Base-by-base conservation (phyloP, 2,113 vertebrate genomes). In the Lepidothrix coronata region DNA sequence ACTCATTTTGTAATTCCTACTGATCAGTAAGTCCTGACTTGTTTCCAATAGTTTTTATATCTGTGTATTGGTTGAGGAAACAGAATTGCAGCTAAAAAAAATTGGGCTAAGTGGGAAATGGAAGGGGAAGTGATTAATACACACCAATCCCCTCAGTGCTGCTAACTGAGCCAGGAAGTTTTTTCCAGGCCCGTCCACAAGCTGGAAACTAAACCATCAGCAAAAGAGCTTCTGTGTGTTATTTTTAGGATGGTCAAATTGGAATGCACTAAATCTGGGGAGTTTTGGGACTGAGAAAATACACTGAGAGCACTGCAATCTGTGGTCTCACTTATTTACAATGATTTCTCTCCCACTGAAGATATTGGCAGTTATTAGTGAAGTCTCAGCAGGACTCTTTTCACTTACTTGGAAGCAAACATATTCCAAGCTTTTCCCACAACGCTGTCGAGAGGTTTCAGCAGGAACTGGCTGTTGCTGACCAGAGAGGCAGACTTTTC, bases 391-490 rank as follows among this genome's bases (percentile, higher is more conserved):
- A 10, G 8, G 9, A 51, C 74, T 71, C 33, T 58, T 74, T 95
- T 66, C 82, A 98, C 99, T 98, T 98, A 99, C 99, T 98, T 99
- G 70, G 99, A 99, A 39, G 99, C 99, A 97, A 99, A 99, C 99
- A 99, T 99, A 85, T 99, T 99, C 99, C 99, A 99, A 7, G 99
- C 99, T 96, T 99, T 99, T 67, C 98, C 98, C 91, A 99, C 98
- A n/a, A 99, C 97, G 46, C n/a, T 91, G 78, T 99, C 98, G 39
- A 99, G 97, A 39, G 99, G 99, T 78, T 97, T 98, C 86, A 99
- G 97, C 91, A 99, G 97, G 92, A 98, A 98, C 96, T 99, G 99
- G 94, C 99, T 99, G 61, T 99, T 99, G 96, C 99, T 99, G 97
- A 99, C 98, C 97, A 99, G 86, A 7, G 98, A 93, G 4, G 99